These are phyloP conservation scores for Pseudomugil gertrudae DNA, from an alignment of 2,797 vertebrate genomes.

Conservation along the genomic window DNA sequence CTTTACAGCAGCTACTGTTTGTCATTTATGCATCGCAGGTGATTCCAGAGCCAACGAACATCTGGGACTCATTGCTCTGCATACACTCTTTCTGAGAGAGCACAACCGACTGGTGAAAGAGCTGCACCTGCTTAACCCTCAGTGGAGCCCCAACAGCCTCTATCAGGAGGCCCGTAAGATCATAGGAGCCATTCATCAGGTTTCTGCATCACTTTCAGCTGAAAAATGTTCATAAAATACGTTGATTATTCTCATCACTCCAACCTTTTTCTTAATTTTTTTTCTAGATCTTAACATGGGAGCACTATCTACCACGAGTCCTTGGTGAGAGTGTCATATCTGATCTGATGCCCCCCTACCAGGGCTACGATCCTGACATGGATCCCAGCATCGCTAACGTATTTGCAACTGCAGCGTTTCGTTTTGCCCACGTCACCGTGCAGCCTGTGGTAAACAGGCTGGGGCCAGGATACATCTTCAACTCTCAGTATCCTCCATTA, in stretches of 20 bases:
- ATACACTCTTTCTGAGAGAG: conserved; percentile 83
- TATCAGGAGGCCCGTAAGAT: conserved; percentile 85
- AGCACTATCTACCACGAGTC: conserved; percentile 81
- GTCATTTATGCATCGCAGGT: conserved; percentile 59
- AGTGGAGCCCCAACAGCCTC: conserved; percentile 82
- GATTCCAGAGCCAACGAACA: conserved; percentile 85
- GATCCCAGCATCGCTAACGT: conserved; percentile 82
- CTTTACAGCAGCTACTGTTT: conserved; percentile 4
- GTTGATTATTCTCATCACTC: not conserved
- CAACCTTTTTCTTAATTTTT: not conserved
- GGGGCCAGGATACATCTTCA: conserved; percentile 72
- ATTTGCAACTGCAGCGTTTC: conserved; percentile 82
- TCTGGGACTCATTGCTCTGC: conserved; percentile 83
- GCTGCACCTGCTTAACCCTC: conserved; percentile 80
- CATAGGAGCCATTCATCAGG: conserved; percentile 83
- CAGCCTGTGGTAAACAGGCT: conserved; percentile 78
- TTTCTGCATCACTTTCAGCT: conserved; percentile 21
- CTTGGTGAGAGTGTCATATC: conserved; percentile 68
- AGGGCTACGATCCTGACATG: conserved; percentile 63
- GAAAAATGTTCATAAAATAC: not conserved
- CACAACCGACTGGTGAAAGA: conserved; percentile 83
- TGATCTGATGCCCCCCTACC: conserved; percentile 73
- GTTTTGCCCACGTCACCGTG: conserved; percentile 82
- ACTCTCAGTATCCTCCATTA: conserved; percentile 73
- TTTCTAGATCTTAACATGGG: conserved; percentile 80